Percentiles rank a stretch among this genome's conserved stretches.
These are phyloP conservation scores for Sebastes paucispinis DNA, from an alignment of 2,797 vertebrate species.

Conservation along the genomic window DNA sequence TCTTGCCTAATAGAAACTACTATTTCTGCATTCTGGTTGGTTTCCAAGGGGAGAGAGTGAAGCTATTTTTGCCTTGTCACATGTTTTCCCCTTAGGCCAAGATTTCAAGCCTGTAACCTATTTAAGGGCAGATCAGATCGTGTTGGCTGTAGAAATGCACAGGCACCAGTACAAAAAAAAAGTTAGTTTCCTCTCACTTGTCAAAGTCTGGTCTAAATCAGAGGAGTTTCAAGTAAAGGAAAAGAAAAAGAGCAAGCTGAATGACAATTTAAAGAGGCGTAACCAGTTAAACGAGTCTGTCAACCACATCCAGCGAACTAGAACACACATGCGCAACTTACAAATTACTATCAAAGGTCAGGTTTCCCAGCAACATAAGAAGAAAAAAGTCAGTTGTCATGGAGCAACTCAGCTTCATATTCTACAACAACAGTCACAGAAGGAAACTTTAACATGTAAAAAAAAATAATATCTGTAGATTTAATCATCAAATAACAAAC, in stretches of 20 bases:
- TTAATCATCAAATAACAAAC: neutral
- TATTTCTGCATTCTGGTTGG: conserved; percentile 73
- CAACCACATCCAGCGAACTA: conserved; percentile 27
- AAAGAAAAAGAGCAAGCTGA: neutral
- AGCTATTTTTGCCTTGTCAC: conserved; percentile 80
- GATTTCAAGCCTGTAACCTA: conserved; percentile 76
- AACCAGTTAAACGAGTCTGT: conserved; percentile 34
- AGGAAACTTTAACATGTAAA: neutral
- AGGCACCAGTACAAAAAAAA: neutral
- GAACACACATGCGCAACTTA: conserved; percentile 24
- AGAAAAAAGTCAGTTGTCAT: too few relatives aligned
- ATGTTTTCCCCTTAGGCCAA: conserved; percentile 71
- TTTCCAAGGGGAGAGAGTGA: conserved; percentile 70
- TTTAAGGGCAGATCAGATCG: conserved; percentile 63
- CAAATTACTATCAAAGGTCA: neutral
- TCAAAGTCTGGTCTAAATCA: conserved; percentile 8
- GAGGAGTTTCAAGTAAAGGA: conserved; percentile 1
- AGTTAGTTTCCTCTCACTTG: neutral
- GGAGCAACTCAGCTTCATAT: neutral
- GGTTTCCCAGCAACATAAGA: neutral
- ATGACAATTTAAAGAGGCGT: neutral
- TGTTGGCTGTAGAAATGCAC: conserved; percentile 21
- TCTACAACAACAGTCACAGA: neutral
- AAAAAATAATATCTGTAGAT: neutral
- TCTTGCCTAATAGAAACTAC: conserved; percentile 68